These are phyloP conservation scores for Lobophora halterata DNA, from an alignment of 2,888 invertebrate species.

Conservation along the genomic window DNA sequence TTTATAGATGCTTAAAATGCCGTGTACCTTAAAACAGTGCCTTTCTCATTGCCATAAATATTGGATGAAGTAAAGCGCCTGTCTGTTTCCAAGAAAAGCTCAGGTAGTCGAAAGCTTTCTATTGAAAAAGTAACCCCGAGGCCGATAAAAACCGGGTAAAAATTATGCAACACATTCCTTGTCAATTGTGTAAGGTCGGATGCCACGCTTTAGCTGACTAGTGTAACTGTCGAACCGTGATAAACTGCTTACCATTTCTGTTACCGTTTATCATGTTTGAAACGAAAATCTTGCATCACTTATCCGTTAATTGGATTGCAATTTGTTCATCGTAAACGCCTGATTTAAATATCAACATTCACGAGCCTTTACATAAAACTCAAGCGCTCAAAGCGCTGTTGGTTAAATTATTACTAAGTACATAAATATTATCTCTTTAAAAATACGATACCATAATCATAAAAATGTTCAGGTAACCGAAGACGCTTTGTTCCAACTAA, in stretches of 20 bases:
- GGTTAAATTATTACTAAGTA: too few species aligned
- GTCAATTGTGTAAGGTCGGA: slow-evolving; percentile 35
- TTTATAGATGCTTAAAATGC: too few species aligned
- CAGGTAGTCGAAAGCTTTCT: slow-evolving; percentile 46
- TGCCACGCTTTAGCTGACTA: too few species aligned
- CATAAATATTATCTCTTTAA: slow-evolving; percentile 1
- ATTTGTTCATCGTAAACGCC: too few species aligned
- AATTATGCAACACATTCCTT: slow-evolving; percentile 49
- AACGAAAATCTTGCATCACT: too few species aligned
- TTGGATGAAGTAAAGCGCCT: slow-evolving; percentile 7
- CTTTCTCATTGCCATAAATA: slow-evolving; percentile 5
- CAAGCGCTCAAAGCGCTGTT: too few species aligned
- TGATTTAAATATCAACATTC: too few species aligned
- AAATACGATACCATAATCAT: not conserved
- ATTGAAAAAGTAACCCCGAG: slow-evolving; percentile 40
- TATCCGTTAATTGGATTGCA: too few species aligned
- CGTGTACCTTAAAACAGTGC: slow-evolving; percentile 3
- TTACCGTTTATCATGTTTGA: slow-evolving; percentile 1
- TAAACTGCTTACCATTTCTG: slow-evolving; percentile 23
- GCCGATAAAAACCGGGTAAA: slow-evolving; percentile 42
- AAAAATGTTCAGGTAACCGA: slow-evolving; percentile 4
- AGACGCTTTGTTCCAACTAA: slow-evolving; percentile 2
- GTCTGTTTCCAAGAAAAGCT: slow-evolving; percentile 23
- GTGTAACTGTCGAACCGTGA: slow-evolving; percentile 29
- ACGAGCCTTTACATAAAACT: too few species aligned